phyloP scores from a whole-genome alignment of 2,888 invertebrate genomes.

The Lissonota sp. region DNA sequence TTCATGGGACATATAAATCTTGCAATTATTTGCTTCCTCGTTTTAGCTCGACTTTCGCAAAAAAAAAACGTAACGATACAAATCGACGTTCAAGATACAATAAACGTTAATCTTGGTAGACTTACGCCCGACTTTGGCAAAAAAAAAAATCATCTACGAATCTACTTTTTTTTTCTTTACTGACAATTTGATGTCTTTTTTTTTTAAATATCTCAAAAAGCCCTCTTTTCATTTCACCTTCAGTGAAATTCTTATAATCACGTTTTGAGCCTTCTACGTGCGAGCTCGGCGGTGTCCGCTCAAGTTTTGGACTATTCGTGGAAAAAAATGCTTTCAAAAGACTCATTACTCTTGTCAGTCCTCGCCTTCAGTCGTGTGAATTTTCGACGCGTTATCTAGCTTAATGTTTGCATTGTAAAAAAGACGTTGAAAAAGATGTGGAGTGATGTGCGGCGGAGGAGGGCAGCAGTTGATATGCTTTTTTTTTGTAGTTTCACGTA shows the following conservation, averaged over 20 bases:
- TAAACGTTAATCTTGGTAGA: slow-evolving; percentile 75
- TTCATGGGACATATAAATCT: slow-evolving; percentile 77
- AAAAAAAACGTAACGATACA: slow-evolving; percentile 52
- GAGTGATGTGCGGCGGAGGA: slow-evolving; percentile 3
- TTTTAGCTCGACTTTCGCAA: slow-evolving; percentile 14
- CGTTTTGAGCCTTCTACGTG: slow-evolving; percentile 12
- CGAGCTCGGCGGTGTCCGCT: not conserved
- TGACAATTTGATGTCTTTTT: slow-evolving; percentile 11
- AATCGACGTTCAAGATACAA: slow-evolving; percentile 68
- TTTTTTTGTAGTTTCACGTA: slow-evolving; percentile 1
- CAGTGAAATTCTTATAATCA: slow-evolving; percentile 26
- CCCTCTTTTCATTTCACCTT: slow-evolving; percentile 12
- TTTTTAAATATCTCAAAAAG: slow-evolving; percentile 12
- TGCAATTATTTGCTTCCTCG: slow-evolving; percentile 53
- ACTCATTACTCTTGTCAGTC: slow-evolving; percentile 45
- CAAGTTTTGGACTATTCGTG: not conserved
- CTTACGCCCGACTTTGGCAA: slow-evolving; percentile 79
- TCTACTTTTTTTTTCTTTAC: slow-evolving; percentile 54
- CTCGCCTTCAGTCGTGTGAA: slow-evolving; percentile 47
- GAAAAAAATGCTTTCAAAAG: slow-evolving; percentile 30
- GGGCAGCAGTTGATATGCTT: slow-evolving; percentile 53
- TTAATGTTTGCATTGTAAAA: slow-evolving; percentile 45
- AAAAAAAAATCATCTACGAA: slow-evolving; percentile 71
- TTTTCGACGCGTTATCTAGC: slow-evolving; percentile 42
- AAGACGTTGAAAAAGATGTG: slow-evolving; percentile 53